Percentiles rank a stretch among this genome's conserved stretches.
These are phyloP conservation scores for Grallaria varia DNA, from an alignment of 2,113 vertebrate species.

Conservation along the genomic window DNA sequence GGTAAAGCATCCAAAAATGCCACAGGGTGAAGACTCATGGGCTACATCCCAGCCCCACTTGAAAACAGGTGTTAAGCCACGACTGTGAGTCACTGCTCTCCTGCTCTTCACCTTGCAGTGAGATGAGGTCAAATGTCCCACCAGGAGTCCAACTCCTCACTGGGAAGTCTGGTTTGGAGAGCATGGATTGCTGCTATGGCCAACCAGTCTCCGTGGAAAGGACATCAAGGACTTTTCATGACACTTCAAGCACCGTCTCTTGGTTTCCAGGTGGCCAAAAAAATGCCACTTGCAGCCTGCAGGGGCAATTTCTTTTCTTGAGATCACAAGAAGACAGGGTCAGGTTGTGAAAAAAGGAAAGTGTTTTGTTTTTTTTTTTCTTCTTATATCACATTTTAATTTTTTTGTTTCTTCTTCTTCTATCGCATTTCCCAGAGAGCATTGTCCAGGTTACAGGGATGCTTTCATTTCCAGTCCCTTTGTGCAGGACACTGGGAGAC, in stretches of 20 bases:
- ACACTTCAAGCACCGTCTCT: not conserved
- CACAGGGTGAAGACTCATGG: not conserved
- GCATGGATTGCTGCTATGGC: accelerated
- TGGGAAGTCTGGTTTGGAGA: not conserved
- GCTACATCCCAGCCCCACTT: not conserved
- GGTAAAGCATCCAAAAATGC: not conserved
- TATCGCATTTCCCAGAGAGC: not conserved
- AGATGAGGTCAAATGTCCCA: not conserved
- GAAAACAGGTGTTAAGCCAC: not conserved
- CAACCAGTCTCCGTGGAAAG: not conserved
- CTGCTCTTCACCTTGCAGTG: not conserved
- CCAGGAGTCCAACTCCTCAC: not conserved
- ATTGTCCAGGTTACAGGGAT: not conserved
- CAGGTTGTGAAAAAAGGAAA: not conserved
- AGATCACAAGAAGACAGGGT: not conserved
- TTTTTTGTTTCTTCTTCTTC: too few species aligned
- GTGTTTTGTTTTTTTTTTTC: not conserved
- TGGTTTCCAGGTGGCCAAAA: not conserved
- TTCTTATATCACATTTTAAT: not conserved
- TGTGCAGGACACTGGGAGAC: not conserved
- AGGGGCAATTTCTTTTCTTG: not conserved
- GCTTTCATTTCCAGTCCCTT: not conserved
- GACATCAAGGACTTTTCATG: not conserved
- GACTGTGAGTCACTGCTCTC: not conserved
- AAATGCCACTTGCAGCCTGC: not conserved